Conservation (phyloP, 2,888 invertebrate genomes). For the Ferdinandea cuprea region DNA sequence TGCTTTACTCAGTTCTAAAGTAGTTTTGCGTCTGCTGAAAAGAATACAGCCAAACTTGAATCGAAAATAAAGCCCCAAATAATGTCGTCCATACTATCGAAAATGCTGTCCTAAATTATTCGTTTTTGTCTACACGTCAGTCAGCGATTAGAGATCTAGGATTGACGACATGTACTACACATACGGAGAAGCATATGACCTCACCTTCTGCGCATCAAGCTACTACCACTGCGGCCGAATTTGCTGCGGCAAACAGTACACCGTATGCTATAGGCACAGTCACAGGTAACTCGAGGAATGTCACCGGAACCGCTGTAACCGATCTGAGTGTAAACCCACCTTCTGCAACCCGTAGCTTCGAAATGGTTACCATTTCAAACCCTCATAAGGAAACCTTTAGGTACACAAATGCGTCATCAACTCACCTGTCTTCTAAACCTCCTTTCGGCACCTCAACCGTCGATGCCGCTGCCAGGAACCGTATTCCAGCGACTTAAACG, state of each 20-base stretch:
- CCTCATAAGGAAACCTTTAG: not conserved
- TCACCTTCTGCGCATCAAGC: too few species aligned
- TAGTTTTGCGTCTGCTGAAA: conserved; percentile 11
- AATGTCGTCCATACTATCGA: not conserved
- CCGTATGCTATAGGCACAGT: too few species aligned
- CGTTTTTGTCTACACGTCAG: not conserved
- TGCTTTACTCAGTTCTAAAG: conserved; percentile 6
- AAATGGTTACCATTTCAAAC: not conserved
- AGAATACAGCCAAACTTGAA: not conserved
- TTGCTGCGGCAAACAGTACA: too few species aligned
- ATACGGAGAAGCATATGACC: too few species aligned
- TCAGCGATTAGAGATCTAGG: not conserved
- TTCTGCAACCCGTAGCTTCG: not conserved
- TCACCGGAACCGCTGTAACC: not conserved
- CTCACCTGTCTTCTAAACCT: not conserved
- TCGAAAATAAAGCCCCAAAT: not conserved
- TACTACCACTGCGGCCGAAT: too few species aligned
- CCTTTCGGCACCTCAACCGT: not conserved
- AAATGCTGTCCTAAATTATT: not conserved
- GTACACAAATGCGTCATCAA: not conserved
- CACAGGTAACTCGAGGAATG: too few species aligned
- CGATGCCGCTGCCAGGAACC: not conserved
- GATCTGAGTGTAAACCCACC: not conserved
- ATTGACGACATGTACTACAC: too few species aligned
- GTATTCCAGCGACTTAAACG: not conserved